phyloP scores from a whole-genome alignment of 2,113 vertebrate species.

The Macrotis lagotis region DNA sequence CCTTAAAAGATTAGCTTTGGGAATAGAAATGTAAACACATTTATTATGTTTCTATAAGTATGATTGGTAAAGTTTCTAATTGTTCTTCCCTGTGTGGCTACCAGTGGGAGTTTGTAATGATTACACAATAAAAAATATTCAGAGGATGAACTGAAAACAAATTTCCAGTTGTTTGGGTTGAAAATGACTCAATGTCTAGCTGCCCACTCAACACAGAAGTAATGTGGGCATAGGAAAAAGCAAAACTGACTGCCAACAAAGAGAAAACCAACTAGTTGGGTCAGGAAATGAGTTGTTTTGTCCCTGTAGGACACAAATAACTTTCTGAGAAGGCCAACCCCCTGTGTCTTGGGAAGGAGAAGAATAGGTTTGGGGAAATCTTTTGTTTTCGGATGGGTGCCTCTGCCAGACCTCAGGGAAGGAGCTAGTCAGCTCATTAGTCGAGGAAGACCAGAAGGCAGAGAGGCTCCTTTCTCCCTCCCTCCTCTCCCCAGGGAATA shows the following conservation, averaged over 20 bases:
- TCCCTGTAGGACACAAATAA: not conserved
- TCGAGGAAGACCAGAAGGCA: conserved; percentile 25
- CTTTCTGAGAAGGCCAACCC: not conserved
- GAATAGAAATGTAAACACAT: conserved; percentile 16
- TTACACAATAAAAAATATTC: not conserved
- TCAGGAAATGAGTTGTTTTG: conserved; percentile 1
- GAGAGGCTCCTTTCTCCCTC: not conserved
- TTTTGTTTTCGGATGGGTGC: not conserved
- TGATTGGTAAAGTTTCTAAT: conserved; percentile 28
- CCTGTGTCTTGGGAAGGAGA: not conserved
- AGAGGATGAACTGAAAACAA: not conserved
- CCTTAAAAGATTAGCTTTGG: conserved; percentile 25
- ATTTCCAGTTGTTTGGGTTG: conserved; percentile 27
- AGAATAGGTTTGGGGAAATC: not conserved
- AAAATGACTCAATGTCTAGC: not conserved
- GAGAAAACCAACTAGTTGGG: conserved; percentile 30
- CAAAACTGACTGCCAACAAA: not conserved
- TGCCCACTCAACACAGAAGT: not conserved
- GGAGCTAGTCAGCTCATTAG: not conserved
- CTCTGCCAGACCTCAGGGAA: not conserved
- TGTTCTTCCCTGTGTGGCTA: not conserved
- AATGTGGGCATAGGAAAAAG: conserved; percentile 6
- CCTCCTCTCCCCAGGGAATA: rapidly evolving
- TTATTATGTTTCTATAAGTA: conserved; percentile 9
- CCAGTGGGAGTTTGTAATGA: not conserved